A percentile compares a stretch with the other conserved stretches of the same genome.
These are phyloP conservation scores for Rhinoptilus africanus DNA, from an alignment of 2,113 vertebrate genomes.

Conservation along the genomic window DNA sequence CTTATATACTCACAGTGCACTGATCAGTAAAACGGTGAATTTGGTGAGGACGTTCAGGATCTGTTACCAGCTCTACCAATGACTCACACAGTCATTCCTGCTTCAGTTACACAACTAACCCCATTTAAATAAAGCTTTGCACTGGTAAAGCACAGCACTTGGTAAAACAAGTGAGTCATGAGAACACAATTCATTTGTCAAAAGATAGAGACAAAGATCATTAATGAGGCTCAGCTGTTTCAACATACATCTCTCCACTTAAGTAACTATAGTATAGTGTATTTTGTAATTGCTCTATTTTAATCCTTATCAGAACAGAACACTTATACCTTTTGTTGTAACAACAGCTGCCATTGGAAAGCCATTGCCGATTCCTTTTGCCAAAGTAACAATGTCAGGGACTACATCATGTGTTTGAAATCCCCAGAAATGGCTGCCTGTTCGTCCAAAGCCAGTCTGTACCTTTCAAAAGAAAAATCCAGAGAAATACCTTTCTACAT, in stretches of 20 bases:
- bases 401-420: conserved; percentile 87
- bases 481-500: background rate
- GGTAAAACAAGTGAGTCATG: background rate
- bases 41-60: background rate
- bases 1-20: background rate
- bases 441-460: conserved; percentile 92
- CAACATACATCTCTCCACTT: background rate
- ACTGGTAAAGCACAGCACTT: background rate
- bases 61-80: background rate
- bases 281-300: background rate
- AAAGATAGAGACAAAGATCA: background rate
- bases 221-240: background rate
- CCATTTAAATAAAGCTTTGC: background rate
- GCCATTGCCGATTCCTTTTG: conserved; percentile 95
- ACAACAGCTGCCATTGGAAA: conserved; percentile 95
- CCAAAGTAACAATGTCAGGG: conserved; percentile 94
- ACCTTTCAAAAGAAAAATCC: conserved; percentile 76
- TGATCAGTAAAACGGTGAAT: background rate
- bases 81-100: background rate
- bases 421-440: conserved; percentile 93
- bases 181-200: background rate
- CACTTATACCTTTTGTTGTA: conserved; percentile 83
- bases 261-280: background rate
- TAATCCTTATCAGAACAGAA: background rate
- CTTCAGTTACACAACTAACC: background rate